phyloP scores from a whole-genome alignment of 1,140 invertebrate genomes.

The Chironomus striatipennis region DNA sequence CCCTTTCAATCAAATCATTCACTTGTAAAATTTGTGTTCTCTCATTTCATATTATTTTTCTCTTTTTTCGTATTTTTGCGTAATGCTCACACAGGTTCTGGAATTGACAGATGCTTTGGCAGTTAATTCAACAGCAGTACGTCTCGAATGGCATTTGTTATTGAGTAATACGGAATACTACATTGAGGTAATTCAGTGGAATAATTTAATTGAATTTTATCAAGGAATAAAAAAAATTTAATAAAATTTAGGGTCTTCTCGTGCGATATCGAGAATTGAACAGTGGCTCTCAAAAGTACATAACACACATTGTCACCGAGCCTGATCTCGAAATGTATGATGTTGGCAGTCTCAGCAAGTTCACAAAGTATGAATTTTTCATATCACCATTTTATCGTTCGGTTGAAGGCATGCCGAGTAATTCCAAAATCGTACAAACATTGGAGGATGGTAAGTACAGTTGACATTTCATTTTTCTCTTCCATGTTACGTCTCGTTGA shows the following conservation, averaged over 20 bases:
- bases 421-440: slow-evolving; percentile 59
- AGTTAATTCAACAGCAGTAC: slow-evolving; percentile 71
- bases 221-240: background rate
- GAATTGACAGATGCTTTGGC: slow-evolving; percentile 70
- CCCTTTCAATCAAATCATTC: background rate
- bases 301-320: slow-evolving; percentile 59
- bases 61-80: slow-evolving; percentile 1
- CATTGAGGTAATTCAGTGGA: slow-evolving; percentile 34
- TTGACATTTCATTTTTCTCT: slow-evolving; percentile 25
- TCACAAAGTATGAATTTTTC: slow-evolving; percentile 80
- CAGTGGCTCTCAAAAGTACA: slow-evolving; percentile 52
- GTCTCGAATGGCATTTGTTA: slow-evolving; percentile 74
- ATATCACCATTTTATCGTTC: slow-evolving; percentile 78
- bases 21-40: slow-evolving; percentile 13
- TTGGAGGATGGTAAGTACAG: slow-evolving; percentile 53
- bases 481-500: slow-evolving; percentile 11
- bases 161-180: slow-evolving; percentile 37
- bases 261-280: slow-evolving; percentile 80
- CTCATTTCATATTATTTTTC: slow-evolving; percentile 1
- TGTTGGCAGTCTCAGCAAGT: slow-evolving; percentile 67
- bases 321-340: slow-evolving; percentile 56
- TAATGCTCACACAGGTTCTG: slow-evolving; percentile 48
- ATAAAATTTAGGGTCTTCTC: slow-evolving; percentile 69
- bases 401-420: slow-evolving; percentile 73
- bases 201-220: slow-evolving; percentile 20